phyloP scores from a whole-genome alignment of 2,113 vertebrate genomes.

The Emberiza fucata region DNA sequence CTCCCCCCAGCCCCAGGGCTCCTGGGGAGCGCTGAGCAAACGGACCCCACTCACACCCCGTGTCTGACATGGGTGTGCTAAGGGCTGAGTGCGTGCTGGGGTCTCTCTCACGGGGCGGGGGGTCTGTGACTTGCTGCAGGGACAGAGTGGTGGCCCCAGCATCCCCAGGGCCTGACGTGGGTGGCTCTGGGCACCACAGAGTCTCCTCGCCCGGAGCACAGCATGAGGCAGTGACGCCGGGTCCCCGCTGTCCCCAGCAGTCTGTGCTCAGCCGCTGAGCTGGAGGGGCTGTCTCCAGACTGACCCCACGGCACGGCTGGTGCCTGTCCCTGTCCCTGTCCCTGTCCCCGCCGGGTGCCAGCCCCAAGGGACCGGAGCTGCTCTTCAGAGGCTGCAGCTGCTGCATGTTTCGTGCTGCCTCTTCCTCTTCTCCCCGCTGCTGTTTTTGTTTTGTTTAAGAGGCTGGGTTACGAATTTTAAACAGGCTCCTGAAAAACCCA shows the following conservation, averaged over 20 bases:
- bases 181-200: background rate
- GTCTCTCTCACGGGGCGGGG: accelerated
- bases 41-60: accelerated
- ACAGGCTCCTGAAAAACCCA: slow-evolving; percentile 53
- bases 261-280: background rate
- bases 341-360: background rate
- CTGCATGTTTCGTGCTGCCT: slow-evolving; percentile 21
- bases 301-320: accelerated
- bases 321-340: background rate
- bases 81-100: background rate
- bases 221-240: accelerated
- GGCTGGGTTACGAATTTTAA: slow-evolving; percentile 51
- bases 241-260: background rate
- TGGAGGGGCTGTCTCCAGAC: background rate
- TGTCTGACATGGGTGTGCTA: background rate
- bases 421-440: background rate
- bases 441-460: slow-evolving; percentile 55
- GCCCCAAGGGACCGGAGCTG: background rate
- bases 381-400: slow-evolving; percentile 10
- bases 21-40: background rate
- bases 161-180: background rate
- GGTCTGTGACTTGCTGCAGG: background rate
- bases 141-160: accelerated
- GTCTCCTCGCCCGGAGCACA: accelerated
- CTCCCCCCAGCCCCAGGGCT: background rate